Base-by-base conservation (phyloP, 2,113 vertebrate genomes). In the Canis aureus region DNA sequence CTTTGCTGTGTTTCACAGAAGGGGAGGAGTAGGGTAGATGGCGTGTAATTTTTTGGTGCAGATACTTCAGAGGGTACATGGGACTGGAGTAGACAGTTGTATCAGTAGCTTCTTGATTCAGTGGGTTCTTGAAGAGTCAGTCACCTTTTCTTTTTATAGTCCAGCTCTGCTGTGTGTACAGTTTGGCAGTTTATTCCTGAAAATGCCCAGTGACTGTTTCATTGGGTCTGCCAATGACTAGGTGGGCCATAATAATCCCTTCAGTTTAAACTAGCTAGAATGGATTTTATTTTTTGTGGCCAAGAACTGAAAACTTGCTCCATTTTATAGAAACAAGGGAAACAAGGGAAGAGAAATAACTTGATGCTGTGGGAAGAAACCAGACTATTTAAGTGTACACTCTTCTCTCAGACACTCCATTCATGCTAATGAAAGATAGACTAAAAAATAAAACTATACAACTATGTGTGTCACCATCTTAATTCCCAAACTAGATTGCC, bases 341-440 rank as follows among this genome's bases (percentile, higher is more conserved):
- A 95, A 79, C 1, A 81, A 69, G 12, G 35, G 22, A 35, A 73
- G 4, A 67, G 11, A 91, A 91, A 64, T 38, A 88, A 88, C 13
- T 64, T 1, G 25, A 32, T 59, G 32, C 8, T 82, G 13, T 67
- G 10, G 17, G 35, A 66, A 94, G 66, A 53, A 88, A 66, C 8
- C 11, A n/a, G 35, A 38, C 53, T 74, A 64, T 32, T 91, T 71
- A 86, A 84, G 3, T 11, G 43, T 16, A 69, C 10, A 86, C 74
- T 85, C 27, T 59, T 69, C 35, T 64, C 38, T 82, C 12, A 67
- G 43, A 71, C 0, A 51, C 8, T 62, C 3, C 22, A 85, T 67
- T 93, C 15, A 51, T 59, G 43, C 49, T 73, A 53, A 79, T 76
- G 20, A 90, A 32, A 97, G 91, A 94, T 81, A 66, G 84, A 67